phyloP scores from a whole-genome alignment of 1,140 invertebrate genomes.

The Catajapyx aquilonaris region DNA sequence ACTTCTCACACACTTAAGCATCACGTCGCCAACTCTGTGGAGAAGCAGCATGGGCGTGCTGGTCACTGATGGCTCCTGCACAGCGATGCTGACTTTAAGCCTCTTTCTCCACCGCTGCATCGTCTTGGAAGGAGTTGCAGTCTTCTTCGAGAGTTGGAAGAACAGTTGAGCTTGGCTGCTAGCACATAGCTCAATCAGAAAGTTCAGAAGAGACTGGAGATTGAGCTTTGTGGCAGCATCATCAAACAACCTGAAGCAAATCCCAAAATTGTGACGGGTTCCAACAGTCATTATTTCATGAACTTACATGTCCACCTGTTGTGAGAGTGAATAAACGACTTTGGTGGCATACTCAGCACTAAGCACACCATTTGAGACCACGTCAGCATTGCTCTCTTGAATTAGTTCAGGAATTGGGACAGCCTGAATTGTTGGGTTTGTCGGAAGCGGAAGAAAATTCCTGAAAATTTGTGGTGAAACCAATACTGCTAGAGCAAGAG shows the following conservation, averaged over 20 bases:
- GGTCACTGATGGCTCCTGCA: slow-evolving; percentile 22
- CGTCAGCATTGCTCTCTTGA: slow-evolving; percentile 35
- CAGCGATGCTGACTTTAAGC: slow-evolving; percentile 19
- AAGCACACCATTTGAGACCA: slow-evolving; percentile 43
- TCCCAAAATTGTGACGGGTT: too few relatives aligned
- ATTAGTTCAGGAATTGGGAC: slow-evolving; percentile 40
- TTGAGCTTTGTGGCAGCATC: slow-evolving; percentile 73
- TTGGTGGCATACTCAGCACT: slow-evolving; percentile 59
- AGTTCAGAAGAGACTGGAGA: slow-evolving; percentile 54
- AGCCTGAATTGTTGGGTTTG: slow-evolving; percentile 9
- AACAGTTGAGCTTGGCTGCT: slow-evolving; percentile 59
- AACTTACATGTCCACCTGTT: slow-evolving; percentile 49
- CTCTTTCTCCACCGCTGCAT: slow-evolving; percentile 28
- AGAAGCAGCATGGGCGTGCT: slow-evolving; percentile 31
- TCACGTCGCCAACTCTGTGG: slow-evolving; percentile 63
- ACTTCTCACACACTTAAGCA: slow-evolving; percentile 64
- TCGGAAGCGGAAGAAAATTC: not conserved
- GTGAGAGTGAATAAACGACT: slow-evolving; percentile 64
- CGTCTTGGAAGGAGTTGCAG: slow-evolving; percentile 9
- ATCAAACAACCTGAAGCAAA: slow-evolving; percentile 37
- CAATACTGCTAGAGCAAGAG: too few relatives aligned
- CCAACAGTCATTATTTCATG: too few relatives aligned
- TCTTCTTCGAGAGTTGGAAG: slow-evolving; percentile 11
- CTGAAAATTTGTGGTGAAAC: not conserved
- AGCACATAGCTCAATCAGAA: slow-evolving; percentile 55